phyloP scores from a whole-genome alignment of 2,113 vertebrate species.

The Nerophis ophidion region DNA sequence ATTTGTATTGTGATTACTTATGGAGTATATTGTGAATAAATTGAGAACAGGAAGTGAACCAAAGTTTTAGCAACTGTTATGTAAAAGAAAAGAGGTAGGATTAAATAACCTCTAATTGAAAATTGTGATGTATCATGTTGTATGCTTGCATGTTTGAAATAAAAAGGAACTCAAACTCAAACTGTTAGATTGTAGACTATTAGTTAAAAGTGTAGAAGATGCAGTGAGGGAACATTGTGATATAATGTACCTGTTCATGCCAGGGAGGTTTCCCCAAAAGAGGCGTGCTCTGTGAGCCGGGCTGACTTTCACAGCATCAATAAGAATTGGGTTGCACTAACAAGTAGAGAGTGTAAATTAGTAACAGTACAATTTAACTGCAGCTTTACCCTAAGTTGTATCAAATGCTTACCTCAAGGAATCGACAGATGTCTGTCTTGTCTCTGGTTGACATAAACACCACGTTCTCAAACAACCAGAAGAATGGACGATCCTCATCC shows the following conservation, averaged over 20 bases:
- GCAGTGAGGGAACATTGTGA: not conserved
- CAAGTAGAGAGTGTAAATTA: not conserved
- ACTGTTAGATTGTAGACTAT: too few relatives aligned
- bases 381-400: not conserved
- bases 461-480: constrained; percentile 96
- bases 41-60: too few relatives aligned
- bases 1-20: too few relatives aligned
- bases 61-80: too few relatives aligned
- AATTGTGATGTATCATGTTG: too few relatives aligned
- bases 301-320: constrained; percentile 87
- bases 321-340: constrained; percentile 91
- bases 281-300: constrained; percentile 88
- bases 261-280: constrained; percentile 95
- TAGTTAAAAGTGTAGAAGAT: not conserved
- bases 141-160: too few relatives aligned
- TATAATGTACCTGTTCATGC: constrained; percentile 84
- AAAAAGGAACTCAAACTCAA: too few relatives aligned
- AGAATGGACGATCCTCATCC: constrained; percentile 84
- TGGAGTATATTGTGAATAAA: too few relatives aligned
- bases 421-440: constrained; percentile 89
- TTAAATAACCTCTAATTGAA: too few relatives aligned
- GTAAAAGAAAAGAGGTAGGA: too few relatives aligned
- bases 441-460: constrained; percentile 87
- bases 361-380: not conserved
- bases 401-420: constrained; percentile 79